A percentile compares a stretch with the other conserved stretches of the same genome.
Evolutionary conservation across 2,888 invertebrate genomes (phyloP).

Genomic region (Cephus sareptanus): DNA sequence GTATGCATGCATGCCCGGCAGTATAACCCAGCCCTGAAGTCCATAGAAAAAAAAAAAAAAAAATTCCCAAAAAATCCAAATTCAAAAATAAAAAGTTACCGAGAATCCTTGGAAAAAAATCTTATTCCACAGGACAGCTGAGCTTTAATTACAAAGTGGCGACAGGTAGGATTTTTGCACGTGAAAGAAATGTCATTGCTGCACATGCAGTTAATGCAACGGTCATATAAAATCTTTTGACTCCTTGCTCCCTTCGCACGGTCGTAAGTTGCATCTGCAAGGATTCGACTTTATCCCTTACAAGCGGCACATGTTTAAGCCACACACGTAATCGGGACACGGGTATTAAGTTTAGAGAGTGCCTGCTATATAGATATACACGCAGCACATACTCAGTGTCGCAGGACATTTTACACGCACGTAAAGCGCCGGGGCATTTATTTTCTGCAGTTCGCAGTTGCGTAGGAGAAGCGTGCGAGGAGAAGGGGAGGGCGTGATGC

Average conservation of each 20-base stretch:
- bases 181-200: neutral
- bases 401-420: constrained; percentile 1
- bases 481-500: constrained; percentile 34
- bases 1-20: neutral
- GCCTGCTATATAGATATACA: neutral
- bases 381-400: neutral
- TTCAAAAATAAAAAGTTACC: neutral
- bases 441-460: neutral
- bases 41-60: too few species aligned
- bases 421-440: neutral
- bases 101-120: neutral
- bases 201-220: neutral
- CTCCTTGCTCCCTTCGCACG: neutral
- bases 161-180: neutral
- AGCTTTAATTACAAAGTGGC: neutral
- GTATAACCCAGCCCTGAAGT: too few species aligned
- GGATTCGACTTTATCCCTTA: neutral
- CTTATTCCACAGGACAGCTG: neutral
- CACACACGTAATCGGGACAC: neutral
- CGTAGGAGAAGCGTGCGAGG: neutral
- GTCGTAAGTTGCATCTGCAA: neutral
- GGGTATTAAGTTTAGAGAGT: neutral
- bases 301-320: neutral
- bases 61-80: neutral
- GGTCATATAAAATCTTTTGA: neutral